phyloP scores from a whole-genome alignment of 1,140 invertebrate species.

The Latrodectus geometricus region DNA sequence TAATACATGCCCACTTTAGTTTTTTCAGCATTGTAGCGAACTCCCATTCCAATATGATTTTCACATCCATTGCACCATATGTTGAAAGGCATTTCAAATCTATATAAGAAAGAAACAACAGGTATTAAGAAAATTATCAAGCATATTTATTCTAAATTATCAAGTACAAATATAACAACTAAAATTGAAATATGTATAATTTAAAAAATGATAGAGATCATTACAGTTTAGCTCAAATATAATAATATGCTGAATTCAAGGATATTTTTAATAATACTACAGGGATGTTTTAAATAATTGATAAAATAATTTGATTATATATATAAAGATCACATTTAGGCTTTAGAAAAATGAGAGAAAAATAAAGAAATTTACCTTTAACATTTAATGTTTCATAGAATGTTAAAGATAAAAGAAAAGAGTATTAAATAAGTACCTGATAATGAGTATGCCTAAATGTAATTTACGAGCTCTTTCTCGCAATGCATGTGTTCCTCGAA shows the following conservation, averaged over 20 bases:
- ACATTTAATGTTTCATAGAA: background rate
- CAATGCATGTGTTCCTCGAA: slow-evolving; percentile 92
- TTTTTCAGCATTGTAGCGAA: slow-evolving; percentile 99
- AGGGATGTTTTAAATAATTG: too few relatives aligned
- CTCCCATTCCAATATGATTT: slow-evolving; percentile 99
- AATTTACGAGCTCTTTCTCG: slow-evolving; percentile 94
- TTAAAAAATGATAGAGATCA: too few relatives aligned
- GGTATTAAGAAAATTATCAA: background rate
- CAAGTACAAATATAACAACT: background rate
- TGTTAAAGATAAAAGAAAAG: background rate
- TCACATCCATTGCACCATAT: slow-evolving; percentile 99
- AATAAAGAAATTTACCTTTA: too few relatives aligned
- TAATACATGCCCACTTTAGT: slow-evolving; percentile 99
- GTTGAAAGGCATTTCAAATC: slow-evolving; percentile 99
- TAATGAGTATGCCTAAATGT: slow-evolving; percentile 95
- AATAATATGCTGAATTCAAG: too few relatives aligned
- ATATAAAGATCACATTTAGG: too few relatives aligned
- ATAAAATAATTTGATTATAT: too few relatives aligned
- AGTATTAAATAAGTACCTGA: slow-evolving; percentile 72
- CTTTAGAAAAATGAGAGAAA: too few relatives aligned
- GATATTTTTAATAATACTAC: too few relatives aligned
- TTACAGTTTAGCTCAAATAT: too few relatives aligned
- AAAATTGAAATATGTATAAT: too few relatives aligned
- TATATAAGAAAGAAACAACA: slow-evolving; percentile 63
- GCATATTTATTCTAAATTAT: background rate